Conservation (phyloP, 2,113 vertebrate genomes). For the Echinops telfairi region DNA sequence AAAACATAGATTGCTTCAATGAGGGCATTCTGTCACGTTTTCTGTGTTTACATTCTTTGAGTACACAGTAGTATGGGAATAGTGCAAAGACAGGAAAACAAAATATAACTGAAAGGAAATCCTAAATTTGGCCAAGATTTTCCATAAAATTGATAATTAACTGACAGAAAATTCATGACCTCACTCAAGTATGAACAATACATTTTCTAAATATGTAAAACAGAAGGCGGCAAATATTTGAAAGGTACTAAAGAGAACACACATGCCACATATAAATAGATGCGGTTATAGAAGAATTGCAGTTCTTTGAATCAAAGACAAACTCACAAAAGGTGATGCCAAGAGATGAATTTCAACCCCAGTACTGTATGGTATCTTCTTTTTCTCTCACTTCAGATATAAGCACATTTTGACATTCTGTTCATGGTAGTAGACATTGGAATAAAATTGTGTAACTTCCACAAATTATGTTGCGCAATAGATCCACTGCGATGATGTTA, state of each 20-base stretch:
- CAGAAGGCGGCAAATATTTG: neutral
- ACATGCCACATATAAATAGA: neutral
- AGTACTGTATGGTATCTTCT: neutral
- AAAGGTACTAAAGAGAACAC: neutral
- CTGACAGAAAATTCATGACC: neutral
- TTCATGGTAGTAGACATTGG: neutral
- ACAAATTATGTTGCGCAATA: neutral
- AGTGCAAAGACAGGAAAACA: neutral
- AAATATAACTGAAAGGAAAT: neutral
- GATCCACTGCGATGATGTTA: too few species aligned
- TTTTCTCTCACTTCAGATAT: neutral
- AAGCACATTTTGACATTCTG: conserved; percentile 16
- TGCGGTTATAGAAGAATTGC: neutral
- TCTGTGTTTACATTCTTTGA: neutral
- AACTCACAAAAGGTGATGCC: neutral
- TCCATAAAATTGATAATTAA: conserved; percentile 1
- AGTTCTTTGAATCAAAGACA: conserved; percentile 26
- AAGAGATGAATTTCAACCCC: conserved; percentile 10
- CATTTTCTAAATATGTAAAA: neutral
- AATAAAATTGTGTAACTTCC: conserved; percentile 42
- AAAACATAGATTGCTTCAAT: neutral
- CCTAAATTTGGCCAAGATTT: neutral
- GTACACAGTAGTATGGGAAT: neutral
- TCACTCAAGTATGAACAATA: neutral
- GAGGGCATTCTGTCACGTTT: neutral